phyloP scores from a whole-genome alignment of 2,797 vertebrate species.

The Lemur catta region DNA sequence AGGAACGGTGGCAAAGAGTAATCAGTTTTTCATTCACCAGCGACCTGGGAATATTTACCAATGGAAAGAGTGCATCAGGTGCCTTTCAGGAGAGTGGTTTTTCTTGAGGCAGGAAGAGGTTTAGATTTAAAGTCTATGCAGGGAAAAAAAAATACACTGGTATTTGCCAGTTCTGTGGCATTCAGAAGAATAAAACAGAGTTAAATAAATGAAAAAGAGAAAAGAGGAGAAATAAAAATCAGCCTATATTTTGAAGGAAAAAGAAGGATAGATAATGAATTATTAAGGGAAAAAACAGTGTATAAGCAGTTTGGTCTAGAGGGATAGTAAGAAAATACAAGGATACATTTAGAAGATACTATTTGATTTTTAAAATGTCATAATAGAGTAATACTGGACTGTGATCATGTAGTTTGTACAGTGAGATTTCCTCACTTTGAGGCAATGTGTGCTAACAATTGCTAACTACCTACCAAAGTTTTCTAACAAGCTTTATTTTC shows the following conservation, averaged over 20 bases:
- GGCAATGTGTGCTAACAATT: background rate
- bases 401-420: background rate
- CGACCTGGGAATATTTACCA: background rate
- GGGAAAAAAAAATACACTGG: background rate
- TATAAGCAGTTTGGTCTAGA: background rate
- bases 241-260: background rate
- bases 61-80: background rate
- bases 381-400: background rate
- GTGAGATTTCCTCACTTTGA: background rate
- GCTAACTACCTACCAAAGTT: background rate
- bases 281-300: background rate
- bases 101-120: background rate
- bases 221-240: background rate
- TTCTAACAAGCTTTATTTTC: background rate
- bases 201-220: background rate
- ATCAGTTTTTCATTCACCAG: background rate
- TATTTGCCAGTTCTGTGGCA: background rate
- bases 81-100: background rate
- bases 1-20: background rate
- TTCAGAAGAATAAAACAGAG: background rate
- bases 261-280: background rate
- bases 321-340: background rate
- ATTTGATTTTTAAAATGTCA: background rate
- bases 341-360: background rate
- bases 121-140: background rate